Conservation (phyloP, 2,888 invertebrate species). For the Drosophila robusta region DNA sequence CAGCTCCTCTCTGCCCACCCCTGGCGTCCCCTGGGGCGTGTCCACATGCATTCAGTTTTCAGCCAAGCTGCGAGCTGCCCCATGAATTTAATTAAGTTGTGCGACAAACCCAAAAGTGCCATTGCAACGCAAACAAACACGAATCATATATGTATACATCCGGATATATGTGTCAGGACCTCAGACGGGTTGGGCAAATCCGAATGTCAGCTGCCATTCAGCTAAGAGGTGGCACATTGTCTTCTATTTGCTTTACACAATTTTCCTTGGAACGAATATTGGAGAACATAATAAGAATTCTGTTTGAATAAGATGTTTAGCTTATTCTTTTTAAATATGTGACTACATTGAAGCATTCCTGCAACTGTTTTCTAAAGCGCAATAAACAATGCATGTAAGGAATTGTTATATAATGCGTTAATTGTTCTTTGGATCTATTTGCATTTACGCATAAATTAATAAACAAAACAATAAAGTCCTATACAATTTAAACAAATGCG, state of each 20-base stretch:
- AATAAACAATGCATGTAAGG: too few species aligned
- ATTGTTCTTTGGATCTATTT: too few species aligned
- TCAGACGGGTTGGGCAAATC: background rate
- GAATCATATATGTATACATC: slow-evolving; percentile 23
- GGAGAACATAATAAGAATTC: background rate
- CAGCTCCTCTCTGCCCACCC: background rate
- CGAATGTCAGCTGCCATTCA: background rate
- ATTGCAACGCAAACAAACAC: slow-evolving; percentile 35
- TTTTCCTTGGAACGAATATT: background rate
- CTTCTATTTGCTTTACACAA: background rate
- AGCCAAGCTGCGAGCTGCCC: slow-evolving; percentile 40
- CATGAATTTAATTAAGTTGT: slow-evolving; percentile 76
- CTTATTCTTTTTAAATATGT: background rate
- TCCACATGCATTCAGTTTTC: slow-evolving; percentile 32
- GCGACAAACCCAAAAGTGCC: slow-evolving; percentile 59
- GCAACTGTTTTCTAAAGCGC: too few species aligned
- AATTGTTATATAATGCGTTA: too few species aligned
- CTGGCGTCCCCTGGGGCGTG: slow-evolving; percentile 42
- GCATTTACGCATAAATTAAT: too few species aligned
- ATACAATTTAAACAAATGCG: too few species aligned
- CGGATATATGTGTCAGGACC: background rate
- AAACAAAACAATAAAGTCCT: too few species aligned
- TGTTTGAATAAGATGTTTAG: background rate
- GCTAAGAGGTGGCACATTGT: background rate
- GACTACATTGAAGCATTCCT: too few species aligned